A percentile compares a stretch with the other conserved stretches of the same genome.
phyloP scores from a whole-genome alignment of 2,113 vertebrate genomes.

The Ceyx melanurus region DNA sequence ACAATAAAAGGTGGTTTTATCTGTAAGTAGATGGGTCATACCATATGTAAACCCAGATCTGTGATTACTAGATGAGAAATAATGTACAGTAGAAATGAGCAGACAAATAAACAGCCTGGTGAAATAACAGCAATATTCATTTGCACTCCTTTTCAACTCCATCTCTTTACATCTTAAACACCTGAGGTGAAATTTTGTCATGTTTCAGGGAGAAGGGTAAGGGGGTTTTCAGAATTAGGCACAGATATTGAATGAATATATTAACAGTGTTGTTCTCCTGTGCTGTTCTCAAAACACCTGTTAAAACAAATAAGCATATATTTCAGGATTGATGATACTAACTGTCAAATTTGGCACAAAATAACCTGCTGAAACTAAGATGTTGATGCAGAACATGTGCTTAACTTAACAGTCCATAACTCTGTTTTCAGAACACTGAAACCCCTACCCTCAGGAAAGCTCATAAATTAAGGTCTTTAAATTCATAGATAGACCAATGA shows the following conservation, averaged over 20 bases:
- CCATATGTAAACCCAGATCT: not conserved
- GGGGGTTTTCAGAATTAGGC: conserved; percentile 19
- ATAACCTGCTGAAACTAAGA: conserved; percentile 68
- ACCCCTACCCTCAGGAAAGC: conserved; percentile 63
- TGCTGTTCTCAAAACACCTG: conserved; percentile 60
- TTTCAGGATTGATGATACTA: conserved; percentile 58
- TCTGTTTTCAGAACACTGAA: conserved; percentile 64
- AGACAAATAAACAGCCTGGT: not conserved
- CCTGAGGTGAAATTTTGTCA: conserved; percentile 3
- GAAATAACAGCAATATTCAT: not conserved
- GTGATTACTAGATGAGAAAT: not conserved
- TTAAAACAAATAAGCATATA: conserved; percentile 57
- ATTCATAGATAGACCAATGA: conserved; percentile 44
- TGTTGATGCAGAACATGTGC: conserved; percentile 64
- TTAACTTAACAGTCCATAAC: conserved; percentile 71
- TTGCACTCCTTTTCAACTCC: not conserved
- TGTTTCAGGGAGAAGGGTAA: not conserved
- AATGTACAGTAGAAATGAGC: not conserved
- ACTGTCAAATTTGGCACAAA: conserved; percentile 65
- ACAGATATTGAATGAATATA: conserved; percentile 35
- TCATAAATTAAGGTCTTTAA: conserved; percentile 58
- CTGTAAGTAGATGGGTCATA: not conserved
- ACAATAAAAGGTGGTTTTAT: not conserved
- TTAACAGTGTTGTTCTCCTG: conserved; percentile 51
- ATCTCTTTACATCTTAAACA: not conserved